phyloP scores from a whole-genome alignment of 2,888 invertebrate species.

The Hartigia nigra region DNA sequence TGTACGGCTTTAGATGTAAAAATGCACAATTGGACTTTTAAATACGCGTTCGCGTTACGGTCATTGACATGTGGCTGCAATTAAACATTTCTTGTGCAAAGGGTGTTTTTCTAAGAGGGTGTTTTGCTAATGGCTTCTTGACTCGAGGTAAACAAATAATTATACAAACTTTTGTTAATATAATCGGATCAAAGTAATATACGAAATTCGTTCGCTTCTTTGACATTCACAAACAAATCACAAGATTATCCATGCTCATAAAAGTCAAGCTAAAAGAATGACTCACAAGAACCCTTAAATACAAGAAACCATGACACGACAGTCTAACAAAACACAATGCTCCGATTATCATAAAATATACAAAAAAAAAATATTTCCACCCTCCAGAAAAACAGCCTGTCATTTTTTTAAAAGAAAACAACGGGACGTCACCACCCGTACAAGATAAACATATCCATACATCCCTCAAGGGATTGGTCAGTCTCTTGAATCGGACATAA shows the following conservation, averaged over 20 bases:
- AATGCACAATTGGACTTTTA: background rate
- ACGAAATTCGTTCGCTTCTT: background rate
- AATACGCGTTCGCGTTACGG: background rate
- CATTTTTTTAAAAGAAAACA: background rate
- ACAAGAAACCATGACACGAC: background rate
- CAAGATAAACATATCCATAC: background rate
- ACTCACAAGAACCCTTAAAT: background rate
- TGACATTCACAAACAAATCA: background rate
- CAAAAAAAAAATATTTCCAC: background rate
- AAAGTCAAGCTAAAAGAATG: background rate
- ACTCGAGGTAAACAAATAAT: background rate
- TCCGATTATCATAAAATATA: background rate
- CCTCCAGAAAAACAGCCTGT: background rate
- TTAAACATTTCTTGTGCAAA: background rate
- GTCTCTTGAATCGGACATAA: slow-evolving; percentile 59
- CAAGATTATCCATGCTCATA: background rate
- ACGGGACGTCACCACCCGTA: background rate
- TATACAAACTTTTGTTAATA: background rate
- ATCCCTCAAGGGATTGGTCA: slow-evolving; percentile 12
- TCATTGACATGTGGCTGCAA: background rate
- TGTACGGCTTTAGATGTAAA: background rate
- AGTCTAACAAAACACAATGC: background rate
- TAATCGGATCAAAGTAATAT: no score
- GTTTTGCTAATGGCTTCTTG: background rate
- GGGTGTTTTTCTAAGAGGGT: background rate